phyloP scores from a whole-genome alignment of 2,888 invertebrate species.

The Exocentrus adspersus region DNA sequence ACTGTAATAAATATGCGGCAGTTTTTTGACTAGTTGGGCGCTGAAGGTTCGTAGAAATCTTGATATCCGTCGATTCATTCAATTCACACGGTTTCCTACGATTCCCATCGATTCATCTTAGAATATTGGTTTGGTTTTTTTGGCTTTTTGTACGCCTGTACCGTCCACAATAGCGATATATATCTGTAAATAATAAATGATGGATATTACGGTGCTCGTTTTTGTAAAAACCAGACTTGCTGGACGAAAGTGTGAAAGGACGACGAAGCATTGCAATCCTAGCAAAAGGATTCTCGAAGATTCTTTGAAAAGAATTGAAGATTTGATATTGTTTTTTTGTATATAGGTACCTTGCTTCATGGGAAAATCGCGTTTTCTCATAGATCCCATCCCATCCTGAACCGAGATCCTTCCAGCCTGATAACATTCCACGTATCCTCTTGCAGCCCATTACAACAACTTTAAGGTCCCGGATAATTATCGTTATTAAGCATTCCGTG shows the following conservation, averaged over 20 bases:
- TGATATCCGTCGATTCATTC: slow-evolving; percentile 22
- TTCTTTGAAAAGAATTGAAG: too few species aligned
- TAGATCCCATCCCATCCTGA: too few species aligned
- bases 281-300: too few species aligned
- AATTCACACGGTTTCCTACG: slow-evolving; percentile 23
- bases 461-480: background rate
- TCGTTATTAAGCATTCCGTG: background rate
- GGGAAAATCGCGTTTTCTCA: too few species aligned
- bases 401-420: background rate
- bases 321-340: too few species aligned
- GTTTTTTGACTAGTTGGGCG: slow-evolving; percentile 5
- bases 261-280: too few species aligned
- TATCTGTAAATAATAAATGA: background rate
- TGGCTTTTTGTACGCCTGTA: slow-evolving; percentile 1
- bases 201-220: background rate
- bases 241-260: background rate
- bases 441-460: background rate
- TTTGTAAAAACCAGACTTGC: background rate
- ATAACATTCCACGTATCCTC: background rate
- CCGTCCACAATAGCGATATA: background rate
- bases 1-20: slow-evolving; percentile 12
- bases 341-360: background rate
- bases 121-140: slow-evolving; percentile 22
- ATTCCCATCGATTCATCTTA: slow-evolving; percentile 18
- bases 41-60: slow-evolving; percentile 9